Percentiles rank a stretch among this genome's conserved stretches.
Evolutionary conservation across 2,888 invertebrate species (phyloP).

Genomic region (Hanleya hanleyi): DNA sequence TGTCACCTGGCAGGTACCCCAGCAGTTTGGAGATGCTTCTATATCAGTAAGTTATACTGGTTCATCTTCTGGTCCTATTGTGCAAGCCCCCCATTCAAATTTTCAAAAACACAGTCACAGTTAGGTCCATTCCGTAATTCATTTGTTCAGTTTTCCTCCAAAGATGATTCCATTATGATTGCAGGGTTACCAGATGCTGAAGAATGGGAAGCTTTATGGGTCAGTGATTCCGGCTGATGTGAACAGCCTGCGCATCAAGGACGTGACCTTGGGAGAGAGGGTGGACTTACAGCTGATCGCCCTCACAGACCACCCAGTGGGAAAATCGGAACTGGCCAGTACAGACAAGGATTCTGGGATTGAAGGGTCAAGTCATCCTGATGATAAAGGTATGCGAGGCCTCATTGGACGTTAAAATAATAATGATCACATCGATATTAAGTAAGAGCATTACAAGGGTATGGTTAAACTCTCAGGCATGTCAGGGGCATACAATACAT

Average conservation of each 20-base stretch:
- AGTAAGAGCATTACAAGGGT: no score
- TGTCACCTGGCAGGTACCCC: slow-evolving; percentile 71
- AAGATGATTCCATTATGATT: no score
- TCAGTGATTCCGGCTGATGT: slow-evolving; percentile 70
- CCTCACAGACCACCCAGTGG: slow-evolving; percentile 72
- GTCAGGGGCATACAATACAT: no score
- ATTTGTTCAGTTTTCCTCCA: no score
- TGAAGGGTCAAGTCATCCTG: slow-evolving; percentile 42
- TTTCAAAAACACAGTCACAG: no score
- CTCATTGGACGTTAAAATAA: no score
- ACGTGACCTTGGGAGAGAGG: slow-evolving; percentile 69
- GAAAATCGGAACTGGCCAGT: slow-evolving; percentile 43
- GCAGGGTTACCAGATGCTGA: slow-evolving; percentile 73
- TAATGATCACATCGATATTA: no score
- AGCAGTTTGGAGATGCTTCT: slow-evolving; percentile 71
- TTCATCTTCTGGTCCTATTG: no score
- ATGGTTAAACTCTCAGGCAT: no score
- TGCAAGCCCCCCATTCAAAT: no score
- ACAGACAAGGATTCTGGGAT: slow-evolving; percentile 51
- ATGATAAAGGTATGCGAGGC: slow-evolving; percentile 29
- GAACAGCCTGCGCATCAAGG: slow-evolving; percentile 67
- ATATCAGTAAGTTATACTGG: slow-evolving; percentile 72
- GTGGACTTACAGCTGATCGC: slow-evolving; percentile 71
- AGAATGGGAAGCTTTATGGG: slow-evolving; percentile 71
- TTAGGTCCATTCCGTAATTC: no score